phyloP scores from a whole-genome alignment of 2,113 vertebrate species.

The Grammomys dolichurus region DNA sequence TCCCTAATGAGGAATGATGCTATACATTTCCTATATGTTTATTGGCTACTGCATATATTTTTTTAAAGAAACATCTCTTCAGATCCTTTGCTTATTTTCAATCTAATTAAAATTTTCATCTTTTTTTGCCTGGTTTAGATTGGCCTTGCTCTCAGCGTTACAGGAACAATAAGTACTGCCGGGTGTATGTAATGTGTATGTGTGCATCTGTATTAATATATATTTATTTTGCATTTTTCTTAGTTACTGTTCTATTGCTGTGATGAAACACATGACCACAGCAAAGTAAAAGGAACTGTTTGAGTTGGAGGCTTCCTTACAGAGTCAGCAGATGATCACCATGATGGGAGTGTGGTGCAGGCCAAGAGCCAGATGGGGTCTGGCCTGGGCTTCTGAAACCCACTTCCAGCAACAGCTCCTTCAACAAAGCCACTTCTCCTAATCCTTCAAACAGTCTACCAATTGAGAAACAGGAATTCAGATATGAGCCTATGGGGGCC shows the following conservation, averaged over 20 bases:
- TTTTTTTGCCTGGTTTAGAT: neutral
- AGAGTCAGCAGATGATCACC: neutral
- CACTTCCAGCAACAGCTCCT: neutral
- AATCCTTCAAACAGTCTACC: neutral
- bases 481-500: neutral
- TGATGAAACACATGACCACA: neutral
- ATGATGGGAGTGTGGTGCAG: neutral
- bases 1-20: neutral
- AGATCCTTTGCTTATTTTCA: constrained; percentile 11
- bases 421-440: neutral
- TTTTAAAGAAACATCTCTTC: constrained; percentile 15
- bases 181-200: too few relatives aligned
- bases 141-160: neutral
- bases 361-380: neutral
- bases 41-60: neutral
- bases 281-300: neutral
- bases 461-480: neutral
- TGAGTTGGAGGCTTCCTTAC: neutral
- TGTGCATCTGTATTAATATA: too few relatives aligned
- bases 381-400: neutral
- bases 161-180: neutral
- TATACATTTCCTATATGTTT: neutral
- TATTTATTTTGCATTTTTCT: neutral
- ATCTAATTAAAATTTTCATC: neutral
- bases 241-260: neutral